A percentile compares a stretch with the other conserved stretches of the same genome.
Conservation (phyloP, 2,888 invertebrate genomes). For the Choreutis nemorana region DNA sequence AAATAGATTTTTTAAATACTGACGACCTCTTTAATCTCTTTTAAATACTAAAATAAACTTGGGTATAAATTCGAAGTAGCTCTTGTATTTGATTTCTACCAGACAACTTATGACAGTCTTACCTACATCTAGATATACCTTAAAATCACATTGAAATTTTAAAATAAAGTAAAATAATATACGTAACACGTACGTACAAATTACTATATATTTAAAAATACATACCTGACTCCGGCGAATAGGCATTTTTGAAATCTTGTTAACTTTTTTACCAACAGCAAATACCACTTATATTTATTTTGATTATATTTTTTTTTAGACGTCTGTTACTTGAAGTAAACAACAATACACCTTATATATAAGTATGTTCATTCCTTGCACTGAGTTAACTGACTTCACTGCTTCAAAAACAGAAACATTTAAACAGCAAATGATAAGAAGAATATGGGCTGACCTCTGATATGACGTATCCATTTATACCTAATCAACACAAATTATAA, state of each 20-base stretch:
- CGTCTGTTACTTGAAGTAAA: background rate
- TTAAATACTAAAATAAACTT: too few species aligned
- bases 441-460: conserved; percentile 53
- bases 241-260: conserved; percentile 34
- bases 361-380: conserved; percentile 39
- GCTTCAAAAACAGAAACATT: conserved; percentile 57
- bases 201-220: conserved; percentile 5
- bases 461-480: conserved; percentile 49
- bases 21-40: too few species aligned
- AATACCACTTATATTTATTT: background rate
- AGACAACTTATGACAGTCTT: too few species aligned
- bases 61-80: too few species aligned
- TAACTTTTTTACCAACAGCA: background rate
- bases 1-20: too few species aligned
- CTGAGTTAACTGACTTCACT: conserved; percentile 54
- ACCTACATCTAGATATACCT: background rate
- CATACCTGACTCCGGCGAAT: conserved; percentile 56
- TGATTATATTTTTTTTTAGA: background rate
- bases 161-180: too few species aligned
- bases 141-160: conserved; percentile 5
- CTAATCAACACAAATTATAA: conserved; percentile 53
- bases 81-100: too few species aligned
- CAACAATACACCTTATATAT: conserved; percentile 20
- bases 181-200: too few species aligned
- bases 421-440: conserved; percentile 60